Base-by-base conservation (phyloP, 2,888 invertebrate species). In the Chydorus sphaericus region DNA sequence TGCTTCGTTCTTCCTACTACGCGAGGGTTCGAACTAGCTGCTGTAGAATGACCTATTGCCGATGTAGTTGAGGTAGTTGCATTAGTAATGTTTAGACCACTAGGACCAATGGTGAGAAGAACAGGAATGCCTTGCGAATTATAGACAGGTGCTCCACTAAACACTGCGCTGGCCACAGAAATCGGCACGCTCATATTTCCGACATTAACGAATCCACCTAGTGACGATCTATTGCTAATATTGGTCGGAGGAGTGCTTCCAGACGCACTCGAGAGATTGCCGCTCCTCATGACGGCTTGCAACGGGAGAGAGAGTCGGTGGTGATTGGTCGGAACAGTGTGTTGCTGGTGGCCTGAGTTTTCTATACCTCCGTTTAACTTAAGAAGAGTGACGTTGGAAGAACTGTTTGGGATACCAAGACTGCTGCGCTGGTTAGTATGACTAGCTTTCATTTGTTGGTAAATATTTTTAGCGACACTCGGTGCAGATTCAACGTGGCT, bases 31-130 rank as follows among this genome's bases (percentile, higher is more conserved):
- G 44, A 44, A 44, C 14, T 44, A 14, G 44, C 23, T 28, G 57
- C 55, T 16, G 44, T 58, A 58, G 29, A 60, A 57, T 55, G 57
- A 58, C 36, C 60, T 58, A 30, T 61, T 55, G 54, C 58, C 44
- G 60, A 54, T 37, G 60, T 60, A 52, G 61, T 23, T n/a, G n/a
- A n/a, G 5, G 44, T 44, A 10, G 11, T 44, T 4, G 44, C 26
- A 44, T 44, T 44, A 28, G 44, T 44, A 8, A 44, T 44, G 23
- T 44, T 44, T 10, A 44, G 18, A 4, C 53, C 53, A 3, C 37
- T 38, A 20, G 53, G 37, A 3, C 53, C 53, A 28, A 53, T 37
- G 6, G 53, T 37, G 10, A 48, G 16, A 4, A 48, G 20, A 10
- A 55, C 48, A 7, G 55, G 55, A 23, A 48, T 26, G 7, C 48